These are phyloP conservation scores for Hemichromis elongatus DNA, from an alignment of 2,113 vertebrate species.

Conservation along the genomic window DNA sequence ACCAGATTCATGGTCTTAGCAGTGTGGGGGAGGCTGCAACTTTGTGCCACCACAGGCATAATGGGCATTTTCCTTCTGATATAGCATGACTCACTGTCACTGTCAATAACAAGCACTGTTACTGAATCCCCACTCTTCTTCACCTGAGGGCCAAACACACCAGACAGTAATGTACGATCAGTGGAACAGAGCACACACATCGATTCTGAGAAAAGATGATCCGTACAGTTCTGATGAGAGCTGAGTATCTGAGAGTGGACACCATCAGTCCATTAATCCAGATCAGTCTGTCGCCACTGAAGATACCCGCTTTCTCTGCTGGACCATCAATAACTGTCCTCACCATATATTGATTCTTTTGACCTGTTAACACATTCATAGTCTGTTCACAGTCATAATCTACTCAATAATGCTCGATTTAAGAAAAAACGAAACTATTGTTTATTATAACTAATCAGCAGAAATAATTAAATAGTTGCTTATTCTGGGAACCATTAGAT, in stretches of 20 bases:
- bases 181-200: not conserved
- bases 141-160: constrained; percentile 66
- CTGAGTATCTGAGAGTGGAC: constrained; percentile 60
- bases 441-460: not conserved
- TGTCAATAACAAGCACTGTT: constrained; percentile 83
- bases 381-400: not conserved
- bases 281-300: constrained; percentile 78
- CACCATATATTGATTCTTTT: constrained; percentile 75
- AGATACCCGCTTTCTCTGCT: constrained; percentile 82
- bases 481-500: not conserved
- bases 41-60: constrained; percentile 75
- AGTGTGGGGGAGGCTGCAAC: constrained; percentile 73
- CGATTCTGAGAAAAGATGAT: not conserved
- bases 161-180: not conserved
- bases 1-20: constrained; percentile 79
- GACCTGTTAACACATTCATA: constrained; percentile 66
- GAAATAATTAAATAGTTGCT: not conserved
- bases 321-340: constrained; percentile 74
- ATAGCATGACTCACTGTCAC: constrained; percentile 76
- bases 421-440: not conserved
- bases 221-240: constrained; percentile 79
- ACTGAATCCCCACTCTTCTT: constrained; percentile 74
- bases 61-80: constrained; percentile 72
- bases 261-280: constrained; percentile 82
- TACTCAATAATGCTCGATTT: not conserved